These are phyloP conservation scores for Mugil cephalus DNA, from an alignment of 2,113 vertebrate genomes.

Conservation along the genomic window DNA sequence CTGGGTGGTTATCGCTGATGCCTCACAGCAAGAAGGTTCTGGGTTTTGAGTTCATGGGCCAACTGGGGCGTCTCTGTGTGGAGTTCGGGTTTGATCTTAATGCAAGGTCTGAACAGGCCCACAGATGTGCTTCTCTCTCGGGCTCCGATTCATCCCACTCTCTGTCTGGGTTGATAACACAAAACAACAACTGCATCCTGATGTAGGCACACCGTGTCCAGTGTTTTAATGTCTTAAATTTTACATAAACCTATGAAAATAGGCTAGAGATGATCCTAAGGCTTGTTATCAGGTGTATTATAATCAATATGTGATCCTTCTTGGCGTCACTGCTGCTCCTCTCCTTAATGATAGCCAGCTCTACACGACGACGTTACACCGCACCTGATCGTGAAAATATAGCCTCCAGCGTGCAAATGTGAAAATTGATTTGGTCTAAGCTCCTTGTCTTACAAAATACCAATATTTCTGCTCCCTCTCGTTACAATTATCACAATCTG, in stretches of 20 bases:
- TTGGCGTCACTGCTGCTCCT: not conserved
- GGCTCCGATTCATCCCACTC: not conserved
- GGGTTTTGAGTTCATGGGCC: too few species aligned
- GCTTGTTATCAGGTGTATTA: not conserved
- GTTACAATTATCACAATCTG: not conserved
- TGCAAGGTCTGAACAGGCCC: not conserved
- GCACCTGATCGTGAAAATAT: not conserved
- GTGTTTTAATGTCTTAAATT: not conserved
- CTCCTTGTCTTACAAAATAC: not conserved
- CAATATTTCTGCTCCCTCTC: slow-evolving; percentile 7
- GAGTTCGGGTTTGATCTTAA: too few species aligned
- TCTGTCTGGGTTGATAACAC: not conserved
- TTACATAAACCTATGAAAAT: not conserved
- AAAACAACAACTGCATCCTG: not conserved
- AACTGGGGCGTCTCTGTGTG: too few species aligned
- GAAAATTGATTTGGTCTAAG: not conserved
- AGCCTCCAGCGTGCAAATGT: not conserved
- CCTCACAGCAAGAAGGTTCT: too few species aligned
- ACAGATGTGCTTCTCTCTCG: not conserved
- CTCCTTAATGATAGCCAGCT: not conserved
- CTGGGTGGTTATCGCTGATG: too few species aligned
- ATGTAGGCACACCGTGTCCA: too few species aligned
- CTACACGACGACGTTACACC: not conserved
- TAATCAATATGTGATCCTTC: not conserved
- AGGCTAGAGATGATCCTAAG: not conserved